Conservation (phyloP, 2,888 invertebrate genomes). For the Volucella bombylans region DNA sequence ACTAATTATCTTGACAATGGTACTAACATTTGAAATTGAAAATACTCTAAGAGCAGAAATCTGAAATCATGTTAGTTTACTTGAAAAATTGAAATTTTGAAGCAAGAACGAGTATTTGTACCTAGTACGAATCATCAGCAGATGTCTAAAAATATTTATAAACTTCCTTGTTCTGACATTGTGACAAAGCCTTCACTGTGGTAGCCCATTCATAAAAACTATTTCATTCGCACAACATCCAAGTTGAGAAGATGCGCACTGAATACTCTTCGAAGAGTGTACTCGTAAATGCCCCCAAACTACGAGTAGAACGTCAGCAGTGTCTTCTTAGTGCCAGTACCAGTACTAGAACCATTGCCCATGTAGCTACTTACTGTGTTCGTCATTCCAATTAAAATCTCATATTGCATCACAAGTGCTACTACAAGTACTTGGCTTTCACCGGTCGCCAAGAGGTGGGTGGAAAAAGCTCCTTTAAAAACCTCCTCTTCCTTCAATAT, state of each 20-base stretch:
- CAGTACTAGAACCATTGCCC: neutral
- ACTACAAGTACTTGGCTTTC: constrained; percentile 25
- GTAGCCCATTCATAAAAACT: constrained; percentile 63
- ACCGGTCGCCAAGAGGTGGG: neutral
- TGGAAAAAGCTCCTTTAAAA: constrained; percentile 38
- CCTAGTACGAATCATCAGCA: neutral
- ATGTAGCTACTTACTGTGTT: constrained; percentile 10
- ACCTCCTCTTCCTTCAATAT: neutral
- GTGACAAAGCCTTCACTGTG: constrained; percentile 35
- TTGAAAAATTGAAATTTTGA: too few relatives aligned
- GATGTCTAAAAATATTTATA: constrained; percentile 42
- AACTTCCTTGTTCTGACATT: constrained; percentile 34
- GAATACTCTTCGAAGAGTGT: constrained; percentile 34
- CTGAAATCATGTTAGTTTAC: too few relatives aligned
- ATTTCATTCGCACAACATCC: constrained; percentile 22
- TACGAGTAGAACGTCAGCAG: constrained; percentile 52
- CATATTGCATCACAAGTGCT: constrained; percentile 37
- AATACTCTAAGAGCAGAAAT: too few relatives aligned
- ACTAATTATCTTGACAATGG: too few relatives aligned
- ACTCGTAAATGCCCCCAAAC: constrained; percentile 28
- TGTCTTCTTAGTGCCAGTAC: neutral
- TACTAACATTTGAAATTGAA: too few relatives aligned
- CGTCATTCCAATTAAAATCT: constrained; percentile 51
- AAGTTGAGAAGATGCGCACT: constrained; percentile 46
- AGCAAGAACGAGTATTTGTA: too few relatives aligned